Base-by-base conservation (phyloP, 2,888 invertebrate genomes). In the Thysanoteuthis rhombus region DNA sequence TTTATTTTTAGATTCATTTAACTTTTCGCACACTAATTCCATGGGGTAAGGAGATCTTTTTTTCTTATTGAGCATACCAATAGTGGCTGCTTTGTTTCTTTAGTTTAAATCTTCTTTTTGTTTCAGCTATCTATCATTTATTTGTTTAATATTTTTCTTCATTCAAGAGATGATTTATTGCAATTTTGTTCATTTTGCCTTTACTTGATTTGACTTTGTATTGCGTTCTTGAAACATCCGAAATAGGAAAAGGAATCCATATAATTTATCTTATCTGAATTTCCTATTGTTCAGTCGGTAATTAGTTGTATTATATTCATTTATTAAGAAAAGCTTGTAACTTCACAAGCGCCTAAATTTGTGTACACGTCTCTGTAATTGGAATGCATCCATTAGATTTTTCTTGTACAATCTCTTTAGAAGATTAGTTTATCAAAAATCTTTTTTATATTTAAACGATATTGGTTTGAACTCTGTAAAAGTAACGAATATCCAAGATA, bases 31-130 rank as follows among this genome's bases (percentile, higher is more conserved):
- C n/a, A 75, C 75, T 75, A 75, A 75, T 75, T 75, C 75, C 75
- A 75, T 75, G 75, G 75, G 75, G 75, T 75, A 75, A 75, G 75
- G 75, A 52, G 52, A 75, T 75, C 75, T 75, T 75, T n/a, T 75
- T 75, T 75, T 75, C n/a, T 6, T 75, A 75, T 75, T 75, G 19
- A 75, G n/a, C 75, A 75, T 75, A 52, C 75, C 75, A 75, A n/a
- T 52, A 25, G 52, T 52, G 25, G 22, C 28, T 52, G 22, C 22
- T 52, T 22, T 52, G 25, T 52, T 52, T 52, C 25, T 52, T n/a
- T 25, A 25, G 52, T 52, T 22, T 52, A 22, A 52, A 52, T 75
- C 75, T n/a, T 36, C 12, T n/a, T n/a, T 75, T n/a, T n/a, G 25
- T 52, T 52, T 52, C 52, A 52, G 52, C 52, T 52, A 52, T 52